Percentiles rank a stretch among this genome's conserved stretches.
phyloP scores from a whole-genome alignment of 2,113 vertebrate genomes.

The Carlito syrichta region DNA sequence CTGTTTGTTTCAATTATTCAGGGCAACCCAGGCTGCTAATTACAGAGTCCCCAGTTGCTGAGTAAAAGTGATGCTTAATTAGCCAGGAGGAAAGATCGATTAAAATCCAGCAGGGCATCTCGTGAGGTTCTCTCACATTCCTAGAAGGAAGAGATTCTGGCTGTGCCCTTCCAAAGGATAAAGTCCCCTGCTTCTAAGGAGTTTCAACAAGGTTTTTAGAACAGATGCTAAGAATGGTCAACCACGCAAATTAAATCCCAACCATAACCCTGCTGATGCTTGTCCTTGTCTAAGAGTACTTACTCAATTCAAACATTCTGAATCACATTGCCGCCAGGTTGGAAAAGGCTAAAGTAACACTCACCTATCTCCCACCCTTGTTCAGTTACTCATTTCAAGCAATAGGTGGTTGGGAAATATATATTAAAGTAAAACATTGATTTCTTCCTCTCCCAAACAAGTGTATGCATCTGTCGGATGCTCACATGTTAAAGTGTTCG shows the following conservation, averaged over 20 bases:
- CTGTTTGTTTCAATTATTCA: slow-evolving; percentile 81
- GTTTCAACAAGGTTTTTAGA: slow-evolving; percentile 36
- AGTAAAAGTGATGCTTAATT: slow-evolving; percentile 84
- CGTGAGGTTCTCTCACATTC: slow-evolving; percentile 76
- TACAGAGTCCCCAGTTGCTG: slow-evolving; percentile 80
- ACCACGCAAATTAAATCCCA: slow-evolving; percentile 43
- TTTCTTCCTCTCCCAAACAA: neutral
- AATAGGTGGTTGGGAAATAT: neutral
- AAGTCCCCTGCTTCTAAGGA: slow-evolving; percentile 59
- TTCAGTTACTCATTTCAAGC: neutral
- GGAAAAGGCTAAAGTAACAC: neutral
- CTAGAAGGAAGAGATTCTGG: slow-evolving; percentile 73
- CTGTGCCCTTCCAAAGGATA: slow-evolving; percentile 79
- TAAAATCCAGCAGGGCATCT: slow-evolving; percentile 80
- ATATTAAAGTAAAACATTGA: neutral
- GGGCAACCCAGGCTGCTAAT: slow-evolving; percentile 82
- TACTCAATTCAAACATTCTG: neutral
- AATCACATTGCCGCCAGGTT: neutral
- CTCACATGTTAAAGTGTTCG: neutral
- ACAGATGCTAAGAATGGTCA: slow-evolving; percentile 43
- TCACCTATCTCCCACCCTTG: neutral
- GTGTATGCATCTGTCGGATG: neutral
- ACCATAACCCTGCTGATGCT: neutral
- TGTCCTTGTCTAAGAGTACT: neutral
- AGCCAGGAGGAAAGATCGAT: slow-evolving; percentile 83